Evolutionary conservation across 2,888 invertebrate genomes (phyloP), one percentile per base, ranked within the genome.

Genomic region (Cheilosia scutellata): DNA sequence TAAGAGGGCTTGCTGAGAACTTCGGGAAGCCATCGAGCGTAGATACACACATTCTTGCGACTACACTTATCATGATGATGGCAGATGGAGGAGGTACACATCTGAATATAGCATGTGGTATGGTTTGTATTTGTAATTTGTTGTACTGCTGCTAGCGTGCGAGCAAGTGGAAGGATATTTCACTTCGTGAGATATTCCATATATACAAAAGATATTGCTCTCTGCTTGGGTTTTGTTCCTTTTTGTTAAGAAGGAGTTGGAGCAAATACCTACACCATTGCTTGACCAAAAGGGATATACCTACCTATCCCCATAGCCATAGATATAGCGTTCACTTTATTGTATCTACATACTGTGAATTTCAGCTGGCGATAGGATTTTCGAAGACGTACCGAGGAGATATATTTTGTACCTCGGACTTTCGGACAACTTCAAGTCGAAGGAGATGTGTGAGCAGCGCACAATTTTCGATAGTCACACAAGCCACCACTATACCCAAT

Each of bases 341-440:
- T 60, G 40, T 63, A 71, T 71, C 37, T 57, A 37, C 37, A 37
- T 53, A 58, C 72, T 55, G 80, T 79, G 58, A 60, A 65, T 62
- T 76, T 76, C 72, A 76, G 66, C 71, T 68, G 82, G 76, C 82
- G 66, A 55, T 60, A 60, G 62, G 76, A 86, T 86, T 72, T 80
- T 58, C 82, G 51, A 86, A 82, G 82, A 86, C 76, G 82, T 77
- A 80, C 82, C 51, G 55, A 80, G 76, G 55, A 80, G 76, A 86
- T 82, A 82, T 82, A 82, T 76, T 86, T 80, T 71, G 82, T 86
- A 82, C 82, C 86, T 86, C 86, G 68, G 79, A 84, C 86, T 82
- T 82, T 86, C 77, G 71, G 86, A 68, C 37, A 82, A 74, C 76
- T 86, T 82, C 57, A 86, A 86, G 82, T 82, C 63, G 68, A 86